A percentile compares a stretch with the other conserved stretches of the same genome.
Conservation (phyloP, 2,113 vertebrate genomes). For the Passer montanus region DNA sequence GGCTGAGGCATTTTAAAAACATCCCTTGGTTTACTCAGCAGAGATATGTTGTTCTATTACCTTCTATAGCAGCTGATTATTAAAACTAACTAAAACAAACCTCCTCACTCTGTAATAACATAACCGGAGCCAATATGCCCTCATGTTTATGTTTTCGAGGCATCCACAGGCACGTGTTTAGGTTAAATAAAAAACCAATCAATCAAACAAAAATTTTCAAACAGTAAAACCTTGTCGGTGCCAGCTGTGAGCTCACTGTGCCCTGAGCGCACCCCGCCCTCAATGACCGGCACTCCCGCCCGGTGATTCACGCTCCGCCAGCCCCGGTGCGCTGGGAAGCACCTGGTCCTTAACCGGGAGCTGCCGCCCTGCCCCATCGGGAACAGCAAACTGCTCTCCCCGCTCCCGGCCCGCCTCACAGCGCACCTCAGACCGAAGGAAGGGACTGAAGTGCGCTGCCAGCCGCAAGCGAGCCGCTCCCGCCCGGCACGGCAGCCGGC, state of each 20-base stretch:
- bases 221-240: not conserved
- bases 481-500: not conserved
- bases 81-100: not conserved
- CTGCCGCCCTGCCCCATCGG: not conserved
- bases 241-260: not conserved
- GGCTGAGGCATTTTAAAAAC: not conserved
- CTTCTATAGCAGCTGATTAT: not conserved
- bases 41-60: not conserved
- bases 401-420: not conserved
- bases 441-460: not conserved
- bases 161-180: not conserved
- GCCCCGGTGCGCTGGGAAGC: not conserved
- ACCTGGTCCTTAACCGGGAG: fast-evolving
- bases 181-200: not conserved
- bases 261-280: not conserved
- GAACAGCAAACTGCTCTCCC: no score
- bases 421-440: not conserved
- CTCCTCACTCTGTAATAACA: not conserved
- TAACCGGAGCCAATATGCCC: not conserved
- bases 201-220: not conserved
- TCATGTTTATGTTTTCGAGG: not conserved
- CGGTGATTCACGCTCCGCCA: not conserved
- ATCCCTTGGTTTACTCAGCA: not conserved
- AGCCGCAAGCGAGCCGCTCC: not conserved
- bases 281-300: not conserved